Conservation (phyloP, 1,140 invertebrate species). For the Brachionus rubens region DNA sequence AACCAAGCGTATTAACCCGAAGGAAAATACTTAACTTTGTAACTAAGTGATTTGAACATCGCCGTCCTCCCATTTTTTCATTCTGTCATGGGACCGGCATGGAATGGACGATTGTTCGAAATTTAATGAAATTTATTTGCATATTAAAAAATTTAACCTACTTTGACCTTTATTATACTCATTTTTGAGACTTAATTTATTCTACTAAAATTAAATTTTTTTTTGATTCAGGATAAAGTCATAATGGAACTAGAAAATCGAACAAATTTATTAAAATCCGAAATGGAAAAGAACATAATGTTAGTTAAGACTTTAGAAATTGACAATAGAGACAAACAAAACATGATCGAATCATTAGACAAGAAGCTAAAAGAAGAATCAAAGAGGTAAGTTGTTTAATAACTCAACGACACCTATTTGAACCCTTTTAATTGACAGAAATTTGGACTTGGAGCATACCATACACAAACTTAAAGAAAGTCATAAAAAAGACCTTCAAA, state of each 20-base stretch:
- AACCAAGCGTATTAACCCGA: no score
- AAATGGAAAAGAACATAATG: constrained; percentile 53
- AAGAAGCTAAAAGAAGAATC: constrained; percentile 8
- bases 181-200: not conserved
- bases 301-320: constrained; percentile 8
- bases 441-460: not conserved
- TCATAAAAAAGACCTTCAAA: not conserved
- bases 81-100: no score
- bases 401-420: no score
- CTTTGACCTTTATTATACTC: no score
- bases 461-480: not conserved
- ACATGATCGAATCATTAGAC: constrained; percentile 20
- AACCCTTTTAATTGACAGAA: not conserved
- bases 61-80: no score
- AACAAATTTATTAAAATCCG: constrained; percentile 55
- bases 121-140: no score
- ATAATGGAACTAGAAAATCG: constrained; percentile 57
- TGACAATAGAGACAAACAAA: constrained; percentile 28
- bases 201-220: not conserved
- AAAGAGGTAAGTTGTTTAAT: not conserved
- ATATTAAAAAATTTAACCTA: no score
- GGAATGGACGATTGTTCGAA: no score
- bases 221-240: constrained; percentile 49
- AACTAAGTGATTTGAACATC: no score
- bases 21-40: no score